These are phyloP conservation scores for Agonopterix subpropinquella DNA, from an alignment of 2,888 invertebrate species.

Conservation along the genomic window DNA sequence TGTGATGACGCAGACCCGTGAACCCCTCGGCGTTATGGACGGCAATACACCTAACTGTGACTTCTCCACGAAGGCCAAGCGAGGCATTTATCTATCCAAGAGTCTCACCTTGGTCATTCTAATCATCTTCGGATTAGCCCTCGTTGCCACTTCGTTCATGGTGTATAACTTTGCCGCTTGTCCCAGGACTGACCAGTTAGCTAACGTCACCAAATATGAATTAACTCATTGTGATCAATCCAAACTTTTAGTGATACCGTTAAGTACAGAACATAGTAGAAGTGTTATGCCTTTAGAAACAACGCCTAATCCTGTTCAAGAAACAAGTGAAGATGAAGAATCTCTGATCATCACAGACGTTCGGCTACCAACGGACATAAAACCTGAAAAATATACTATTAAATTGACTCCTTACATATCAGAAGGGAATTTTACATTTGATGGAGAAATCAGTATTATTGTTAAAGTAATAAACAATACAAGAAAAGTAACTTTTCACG, in stretches of 20 bases:
- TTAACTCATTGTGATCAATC: slow-evolving; percentile 58
- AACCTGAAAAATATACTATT: slow-evolving; percentile 82
- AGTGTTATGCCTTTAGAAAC: slow-evolving; percentile 48
- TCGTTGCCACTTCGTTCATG: slow-evolving; percentile 83
- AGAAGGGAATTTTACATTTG: slow-evolving; percentile 86
- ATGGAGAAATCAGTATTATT: slow-evolving; percentile 80
- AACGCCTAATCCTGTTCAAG: slow-evolving; percentile 27
- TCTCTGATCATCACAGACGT: slow-evolving; percentile 64
- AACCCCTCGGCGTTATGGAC: slow-evolving; percentile 76
- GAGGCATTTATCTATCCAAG: slow-evolving; percentile 79
- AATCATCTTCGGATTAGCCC: slow-evolving; percentile 77
- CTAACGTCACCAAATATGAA: slow-evolving; percentile 64
- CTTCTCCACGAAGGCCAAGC: slow-evolving; percentile 77
- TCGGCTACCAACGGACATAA: slow-evolving; percentile 80
- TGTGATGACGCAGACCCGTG: slow-evolving; percentile 67
- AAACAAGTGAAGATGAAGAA: slow-evolving; percentile 22
- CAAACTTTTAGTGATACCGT: slow-evolving; percentile 56
- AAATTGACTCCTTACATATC: slow-evolving; percentile 82
- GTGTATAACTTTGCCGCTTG: slow-evolving; percentile 86
- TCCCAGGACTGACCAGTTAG: slow-evolving; percentile 63
- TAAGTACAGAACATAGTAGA: slow-evolving; percentile 55
- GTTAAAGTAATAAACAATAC: slow-evolving; percentile 78
- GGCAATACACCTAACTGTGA: slow-evolving; percentile 75
- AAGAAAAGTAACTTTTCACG: slow-evolving; percentile 84
- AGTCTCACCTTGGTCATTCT: slow-evolving; percentile 78